Conservation (phyloP, 2,888 invertebrate genomes). For the Geophilus truncorum region DNA sequence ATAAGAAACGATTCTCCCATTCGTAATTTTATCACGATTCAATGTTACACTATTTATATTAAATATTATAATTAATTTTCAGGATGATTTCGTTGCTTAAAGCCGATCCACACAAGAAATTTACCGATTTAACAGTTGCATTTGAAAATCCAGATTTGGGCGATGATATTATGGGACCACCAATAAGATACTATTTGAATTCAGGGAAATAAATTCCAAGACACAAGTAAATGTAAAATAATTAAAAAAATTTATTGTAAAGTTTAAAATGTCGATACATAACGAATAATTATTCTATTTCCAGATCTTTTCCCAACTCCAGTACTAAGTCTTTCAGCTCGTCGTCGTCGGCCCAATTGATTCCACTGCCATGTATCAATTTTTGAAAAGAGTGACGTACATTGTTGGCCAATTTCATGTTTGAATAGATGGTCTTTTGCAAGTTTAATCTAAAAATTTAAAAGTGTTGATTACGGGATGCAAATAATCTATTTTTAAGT, state of each 20-base stretch:
- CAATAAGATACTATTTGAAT: conserved; percentile 30
- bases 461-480: too few species aligned
- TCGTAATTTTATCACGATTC: too few species aligned
- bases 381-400: neutral
- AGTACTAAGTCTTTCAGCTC: neutral
- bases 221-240: too few species aligned
- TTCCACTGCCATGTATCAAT: neutral
- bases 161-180: conserved; percentile 12
- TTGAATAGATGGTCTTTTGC: neutral
- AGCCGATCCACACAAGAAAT: neutral
- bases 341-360: neutral
- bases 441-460: neutral
- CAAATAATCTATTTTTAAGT: neutral
- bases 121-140: neutral
- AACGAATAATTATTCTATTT: too few species aligned
- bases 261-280: too few species aligned
- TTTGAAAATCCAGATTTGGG: neutral
- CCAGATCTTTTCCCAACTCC: neutral
- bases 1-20: conserved; percentile 45
- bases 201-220: too few species aligned
- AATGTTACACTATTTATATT: too few species aligned
- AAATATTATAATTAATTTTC: too few species aligned
- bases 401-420: neutral
- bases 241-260: neutral
- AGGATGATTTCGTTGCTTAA: conserved; percentile 22